These are phyloP conservation scores for Rotaria socialis DNA, from an alignment of 2,888 invertebrate species.

Conservation along the genomic window DNA sequence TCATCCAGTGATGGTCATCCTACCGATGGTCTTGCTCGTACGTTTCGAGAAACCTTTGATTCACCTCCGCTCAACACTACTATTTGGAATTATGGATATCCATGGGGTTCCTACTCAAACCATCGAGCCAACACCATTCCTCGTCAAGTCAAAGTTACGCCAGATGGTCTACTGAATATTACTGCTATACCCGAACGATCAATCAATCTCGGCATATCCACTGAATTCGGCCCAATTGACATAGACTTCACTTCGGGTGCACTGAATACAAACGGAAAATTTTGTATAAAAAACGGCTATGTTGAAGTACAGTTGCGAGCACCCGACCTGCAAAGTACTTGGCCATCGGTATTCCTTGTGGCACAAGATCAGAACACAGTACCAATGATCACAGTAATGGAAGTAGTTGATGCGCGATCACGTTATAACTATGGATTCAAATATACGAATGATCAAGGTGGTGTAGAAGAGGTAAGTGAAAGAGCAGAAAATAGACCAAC, in stretches of 20 bases:
- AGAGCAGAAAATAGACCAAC: neutral
- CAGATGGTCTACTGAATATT: neutral
- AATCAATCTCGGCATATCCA: neutral
- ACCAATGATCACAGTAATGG: neutral
- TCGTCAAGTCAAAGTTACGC: neutral
- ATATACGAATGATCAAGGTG: neutral
- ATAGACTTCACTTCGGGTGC: slow-evolving; percentile 1
- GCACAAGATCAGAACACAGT: neutral
- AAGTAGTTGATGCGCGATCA: neutral
- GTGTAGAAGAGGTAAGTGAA: neutral
- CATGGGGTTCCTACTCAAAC: slow-evolving; percentile 6
- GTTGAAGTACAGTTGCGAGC: neutral
- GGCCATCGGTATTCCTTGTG: neutral
- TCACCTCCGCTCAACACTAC: neutral
- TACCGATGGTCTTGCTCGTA: neutral
- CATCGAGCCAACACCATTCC: neutral
- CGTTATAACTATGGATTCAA: neutral
- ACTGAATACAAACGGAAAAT: neutral
- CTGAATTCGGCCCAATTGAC: neutral
- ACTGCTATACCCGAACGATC: neutral
- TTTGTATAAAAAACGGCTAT: neutral
- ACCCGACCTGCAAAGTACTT: neutral
- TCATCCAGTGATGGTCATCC: neutral
- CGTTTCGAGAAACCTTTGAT: neutral
- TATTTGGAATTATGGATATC: slow-evolving; percentile 11